Evolutionary conservation across 1,140 invertebrate genomes (phyloP).

Genomic region (Hyposmocoma kahamanoa): DNA sequence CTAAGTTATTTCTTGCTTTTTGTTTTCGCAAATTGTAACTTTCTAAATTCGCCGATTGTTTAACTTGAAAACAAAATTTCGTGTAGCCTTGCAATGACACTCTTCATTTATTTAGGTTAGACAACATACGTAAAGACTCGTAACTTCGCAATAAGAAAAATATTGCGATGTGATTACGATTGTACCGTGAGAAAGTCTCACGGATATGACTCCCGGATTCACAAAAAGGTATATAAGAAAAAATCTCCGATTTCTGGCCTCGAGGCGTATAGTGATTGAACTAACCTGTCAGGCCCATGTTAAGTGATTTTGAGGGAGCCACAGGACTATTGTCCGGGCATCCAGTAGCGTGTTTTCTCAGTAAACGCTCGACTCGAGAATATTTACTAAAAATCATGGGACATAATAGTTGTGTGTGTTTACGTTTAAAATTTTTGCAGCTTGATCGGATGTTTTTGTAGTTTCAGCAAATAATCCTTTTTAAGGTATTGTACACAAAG

Average conservation of each 20-base stretch:
- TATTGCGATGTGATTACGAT: too few species aligned
- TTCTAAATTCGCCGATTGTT: too few species aligned
- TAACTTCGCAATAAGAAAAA: too few species aligned
- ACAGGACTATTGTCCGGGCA: conserved; percentile 55
- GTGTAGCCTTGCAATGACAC: too few species aligned
- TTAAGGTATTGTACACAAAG: neutral
- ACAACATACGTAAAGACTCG: too few species aligned
- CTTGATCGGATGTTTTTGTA: conserved; percentile 42
- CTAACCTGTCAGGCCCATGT: conserved; percentile 71
- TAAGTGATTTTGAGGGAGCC: conserved; percentile 67
- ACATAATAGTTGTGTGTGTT: conserved; percentile 46
- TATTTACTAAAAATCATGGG: conserved; percentile 53
- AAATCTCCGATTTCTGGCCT: conserved; percentile 56
- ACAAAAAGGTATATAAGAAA: conserved; percentile 64
- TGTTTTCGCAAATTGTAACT: too few species aligned
- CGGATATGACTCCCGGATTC: conserved; percentile 43
- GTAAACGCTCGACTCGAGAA: conserved; percentile 63
- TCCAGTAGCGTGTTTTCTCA: conserved; percentile 67
- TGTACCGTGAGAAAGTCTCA: conserved; percentile 53
- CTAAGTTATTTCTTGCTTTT: too few species aligned
- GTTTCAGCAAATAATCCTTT: conserved; percentile 18
- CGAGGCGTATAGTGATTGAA: conserved; percentile 66
- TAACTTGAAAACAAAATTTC: too few species aligned
- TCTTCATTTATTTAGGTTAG: too few species aligned
- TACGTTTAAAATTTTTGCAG: conserved; percentile 38